These are phyloP conservation scores for Calidris pygmaea DNA, from an alignment of 2,113 vertebrate species.

Conservation along the genomic window DNA sequence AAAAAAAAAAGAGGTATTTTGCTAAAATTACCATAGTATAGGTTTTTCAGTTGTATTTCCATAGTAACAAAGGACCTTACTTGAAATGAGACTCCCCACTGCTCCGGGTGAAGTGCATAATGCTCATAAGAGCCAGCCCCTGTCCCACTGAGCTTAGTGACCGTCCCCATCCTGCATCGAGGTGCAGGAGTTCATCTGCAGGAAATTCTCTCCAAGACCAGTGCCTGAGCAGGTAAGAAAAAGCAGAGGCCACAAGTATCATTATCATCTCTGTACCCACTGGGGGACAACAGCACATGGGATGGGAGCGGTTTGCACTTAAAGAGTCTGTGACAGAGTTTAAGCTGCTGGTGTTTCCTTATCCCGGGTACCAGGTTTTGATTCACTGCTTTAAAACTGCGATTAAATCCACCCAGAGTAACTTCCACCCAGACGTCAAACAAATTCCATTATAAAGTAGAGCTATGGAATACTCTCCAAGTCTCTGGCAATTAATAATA, in stretches of 20 bases:
- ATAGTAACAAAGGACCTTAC: slow-evolving; percentile 23
- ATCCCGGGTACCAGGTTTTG: neutral
- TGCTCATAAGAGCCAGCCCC: neutral
- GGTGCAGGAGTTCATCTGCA: neutral
- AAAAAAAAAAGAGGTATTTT: neutral
- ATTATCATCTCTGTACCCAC: rapidly evolving
- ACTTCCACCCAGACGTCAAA: neutral
- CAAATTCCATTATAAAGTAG: neutral
- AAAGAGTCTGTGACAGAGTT: neutral
- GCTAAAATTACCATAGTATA: slow-evolving; percentile 36
- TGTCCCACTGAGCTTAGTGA: neutral
- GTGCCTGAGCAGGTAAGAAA: neutral
- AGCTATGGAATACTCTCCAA: rapidly evolving
- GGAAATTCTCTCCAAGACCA: neutral
- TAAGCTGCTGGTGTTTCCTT: neutral
- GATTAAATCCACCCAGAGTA: neutral
- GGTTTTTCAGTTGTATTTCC: slow-evolving; percentile 26
- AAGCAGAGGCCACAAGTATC: neutral
- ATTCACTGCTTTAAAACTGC: neutral
- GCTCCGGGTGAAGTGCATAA: neutral
- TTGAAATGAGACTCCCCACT: neutral
- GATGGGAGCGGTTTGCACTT: neutral
- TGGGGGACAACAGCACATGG: neutral
- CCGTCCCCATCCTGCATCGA: neutral
- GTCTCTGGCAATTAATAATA: rapidly evolving